phyloP scores from a whole-genome alignment of 2,113 vertebrate genomes.

The Cheilinus undulatus region DNA sequence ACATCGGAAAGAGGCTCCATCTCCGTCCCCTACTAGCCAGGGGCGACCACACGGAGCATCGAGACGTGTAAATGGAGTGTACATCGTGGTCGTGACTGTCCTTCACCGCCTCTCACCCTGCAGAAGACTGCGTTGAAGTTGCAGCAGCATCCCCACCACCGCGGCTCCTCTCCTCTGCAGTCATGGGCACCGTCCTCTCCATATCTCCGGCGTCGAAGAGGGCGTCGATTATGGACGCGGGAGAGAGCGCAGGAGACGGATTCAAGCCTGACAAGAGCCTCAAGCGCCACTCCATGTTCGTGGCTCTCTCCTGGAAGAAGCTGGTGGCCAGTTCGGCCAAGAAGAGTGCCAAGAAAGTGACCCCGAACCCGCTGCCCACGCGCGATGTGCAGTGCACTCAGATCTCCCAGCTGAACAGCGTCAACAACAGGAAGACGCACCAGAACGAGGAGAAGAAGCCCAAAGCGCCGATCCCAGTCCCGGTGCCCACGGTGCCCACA shows the following conservation, averaged over 20 bases:
- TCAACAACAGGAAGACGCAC: constrained; percentile 76
- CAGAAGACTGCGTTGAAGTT: constrained; percentile 48
- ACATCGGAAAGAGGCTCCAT: background rate
- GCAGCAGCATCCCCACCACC: constrained; percentile 55
- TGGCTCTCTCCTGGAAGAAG: constrained; percentile 92
- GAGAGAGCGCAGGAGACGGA: constrained; percentile 45
- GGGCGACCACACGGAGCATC: constrained; percentile 4
- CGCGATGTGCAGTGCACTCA: constrained; percentile 60
- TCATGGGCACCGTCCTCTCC: constrained; percentile 95
- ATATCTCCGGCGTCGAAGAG: constrained; percentile 88
- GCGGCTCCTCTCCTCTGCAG: constrained; percentile 53
- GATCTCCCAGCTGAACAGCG: constrained; percentile 81
- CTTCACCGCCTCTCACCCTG: constrained; percentile 59
- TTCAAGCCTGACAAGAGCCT: constrained; percentile 87
- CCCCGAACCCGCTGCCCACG: constrained; percentile 83
- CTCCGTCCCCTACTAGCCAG: background rate
- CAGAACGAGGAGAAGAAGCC: constrained; percentile 73
- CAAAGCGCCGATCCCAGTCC: constrained; percentile 86
- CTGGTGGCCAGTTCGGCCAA: constrained; percentile 90
- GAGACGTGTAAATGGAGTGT: constrained; percentile 72
- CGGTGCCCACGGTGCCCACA: constrained; percentile 83
- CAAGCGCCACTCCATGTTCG: constrained; percentile 89
- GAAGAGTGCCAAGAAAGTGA: constrained; percentile 93
- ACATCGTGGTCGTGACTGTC: constrained; percentile 66
- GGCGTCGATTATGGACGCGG: constrained; percentile 74